Evolutionary conservation across 2,888 invertebrate species (phyloP), one percentile per base, ranked within the genome.

Genomic region (Heliothis peltigera): DNA sequence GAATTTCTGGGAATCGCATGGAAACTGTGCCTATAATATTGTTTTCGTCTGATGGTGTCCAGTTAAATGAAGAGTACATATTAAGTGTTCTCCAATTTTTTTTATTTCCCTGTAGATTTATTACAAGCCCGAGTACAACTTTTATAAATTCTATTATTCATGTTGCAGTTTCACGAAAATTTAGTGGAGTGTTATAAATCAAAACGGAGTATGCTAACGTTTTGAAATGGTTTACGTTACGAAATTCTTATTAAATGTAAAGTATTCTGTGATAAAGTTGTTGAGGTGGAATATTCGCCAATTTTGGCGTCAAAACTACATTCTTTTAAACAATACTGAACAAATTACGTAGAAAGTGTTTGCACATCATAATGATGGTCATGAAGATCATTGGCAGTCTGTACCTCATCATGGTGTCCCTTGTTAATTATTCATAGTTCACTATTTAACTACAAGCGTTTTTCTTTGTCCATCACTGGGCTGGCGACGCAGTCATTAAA

Each of bases 361-460:
- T 2, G 32, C 19, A 8, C 12, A 39, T 54, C 35, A n/a, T 47
- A 5, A 22, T 46, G 32, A 39, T 19, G n/a, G 7, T 39, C n/a
- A 28, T 19, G 10, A 21, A 10, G 12, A 46, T 56, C 17, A 21
- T 39, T 39, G 19, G 46, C 19, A 42, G 42, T 48, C 19, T 39
- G 7, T n/a, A 52, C 42, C 43, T 42, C 1, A 18, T 43, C 42
- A 18, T 32, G 49, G 53, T 19, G 51, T 60, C 47, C 55, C 19
- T 58, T 61, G 53, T 55, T 28, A 62, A 75, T 77, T 81, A 82
- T 78, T 77, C 78, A 79, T 77, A 81, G 68, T 75, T 57, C 61
- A 61, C n/a, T 67, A 80, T 83, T 79, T 69, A 81, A 81, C 83
- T 84, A 84, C 77, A 86, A 80, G 76, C 39, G 60, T 80, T 82